Conservation (phyloP, 2,113 vertebrate species). For the Spheniscus mendiculus region DNA sequence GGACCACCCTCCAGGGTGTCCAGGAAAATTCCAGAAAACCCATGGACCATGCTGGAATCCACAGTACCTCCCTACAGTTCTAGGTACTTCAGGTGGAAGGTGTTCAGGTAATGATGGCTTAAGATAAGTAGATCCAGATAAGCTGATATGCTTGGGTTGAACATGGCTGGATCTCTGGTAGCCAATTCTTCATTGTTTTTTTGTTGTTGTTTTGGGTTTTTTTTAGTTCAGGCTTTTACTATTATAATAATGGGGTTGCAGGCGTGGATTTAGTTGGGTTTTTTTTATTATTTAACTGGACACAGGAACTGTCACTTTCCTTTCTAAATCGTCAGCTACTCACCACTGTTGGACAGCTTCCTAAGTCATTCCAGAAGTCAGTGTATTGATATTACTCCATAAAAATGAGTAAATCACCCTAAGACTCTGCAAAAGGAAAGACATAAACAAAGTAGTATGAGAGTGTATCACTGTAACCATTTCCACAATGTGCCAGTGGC, state of each 20-base stretch:
- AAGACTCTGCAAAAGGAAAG: background rate
- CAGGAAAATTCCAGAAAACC: background rate
- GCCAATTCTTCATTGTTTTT: background rate
- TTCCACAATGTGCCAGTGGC: background rate
- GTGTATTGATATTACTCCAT: background rate
- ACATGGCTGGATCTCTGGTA: background rate
- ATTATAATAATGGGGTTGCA: background rate
- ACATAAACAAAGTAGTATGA: background rate
- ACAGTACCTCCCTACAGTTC: background rate
- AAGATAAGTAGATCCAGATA: background rate
- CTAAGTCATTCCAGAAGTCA: background rate
- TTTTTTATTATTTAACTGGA: background rate
- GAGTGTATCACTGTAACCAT: accelerated
- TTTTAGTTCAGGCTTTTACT: background rate
- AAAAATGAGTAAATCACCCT: background rate
- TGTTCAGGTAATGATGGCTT: background rate
- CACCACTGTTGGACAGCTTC: background rate
- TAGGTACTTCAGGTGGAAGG: background rate
- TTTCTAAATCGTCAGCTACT: background rate
- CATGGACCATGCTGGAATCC: background rate
- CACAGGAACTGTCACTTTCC: background rate
- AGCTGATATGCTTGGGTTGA: background rate
- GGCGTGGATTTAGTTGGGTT: background rate
- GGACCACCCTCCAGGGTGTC: background rate
- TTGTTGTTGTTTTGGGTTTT: too few species aligned